Base-by-base conservation (phyloP, 2,113 vertebrate species). In the Dascyllus trimaculatus region DNA sequence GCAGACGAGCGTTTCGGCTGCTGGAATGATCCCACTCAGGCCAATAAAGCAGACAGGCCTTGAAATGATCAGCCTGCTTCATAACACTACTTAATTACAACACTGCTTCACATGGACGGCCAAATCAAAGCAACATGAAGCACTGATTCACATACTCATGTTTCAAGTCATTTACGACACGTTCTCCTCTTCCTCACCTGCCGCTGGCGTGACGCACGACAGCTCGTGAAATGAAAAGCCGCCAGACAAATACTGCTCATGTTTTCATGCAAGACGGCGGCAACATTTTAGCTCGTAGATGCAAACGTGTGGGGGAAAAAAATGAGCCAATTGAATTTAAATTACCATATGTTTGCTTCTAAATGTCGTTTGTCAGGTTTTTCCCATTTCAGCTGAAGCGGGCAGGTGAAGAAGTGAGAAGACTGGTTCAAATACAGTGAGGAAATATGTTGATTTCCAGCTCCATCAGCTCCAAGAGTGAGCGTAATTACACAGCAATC, bases 11-110 rank as follows among this genome's bases (percentile, higher is more conserved):
- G 8, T 40, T 40, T 40, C 26, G 32, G 26, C 26, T 35, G 32
- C 32, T 35, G 32, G 29, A 60, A 65, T 79, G n/a, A 74, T 71
- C 48, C 70, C 56, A 25, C 21, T 24, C 0, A 5, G 40, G 29
- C 71, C 62, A 66, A 56, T 48, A 21, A 77, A 38, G 17, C 19
- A 49, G 11, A 80, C 46, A 59, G 49, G 40, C 15, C 49, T 21
- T 29, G 17, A 45, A 40, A 61, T 48, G 11, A 25, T 63, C 18
- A 32, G 64, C 29, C 24, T 70, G 57, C 74, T 32, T 64, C 43
- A 45, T 56, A 83, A 84, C 61, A 69, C 62, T 66, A 26, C 65
- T 76, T 65, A 65, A 75, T 66, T 58, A 82, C 61, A 78, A 70
- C 22, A 78, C 62, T 9, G 58, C 57, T 73, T 64, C 24, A 24